These are phyloP conservation scores for Cyanocitta stelleri DNA, from an alignment of 2,113 vertebrate species.

Conservation along the genomic window DNA sequence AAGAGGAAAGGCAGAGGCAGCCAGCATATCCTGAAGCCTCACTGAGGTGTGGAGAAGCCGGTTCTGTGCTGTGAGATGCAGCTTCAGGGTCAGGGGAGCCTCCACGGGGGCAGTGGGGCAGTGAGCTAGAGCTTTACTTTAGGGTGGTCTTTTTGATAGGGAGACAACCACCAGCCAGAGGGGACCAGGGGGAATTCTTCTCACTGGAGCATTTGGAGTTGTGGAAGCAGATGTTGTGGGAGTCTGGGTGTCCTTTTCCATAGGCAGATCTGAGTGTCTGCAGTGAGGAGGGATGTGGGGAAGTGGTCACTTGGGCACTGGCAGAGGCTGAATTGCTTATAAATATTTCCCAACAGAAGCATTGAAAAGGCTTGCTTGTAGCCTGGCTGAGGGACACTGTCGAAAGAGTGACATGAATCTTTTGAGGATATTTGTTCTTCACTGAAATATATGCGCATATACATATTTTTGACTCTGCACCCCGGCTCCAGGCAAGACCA, in stretches of 20 bases:
- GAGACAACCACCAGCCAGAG: not conserved
- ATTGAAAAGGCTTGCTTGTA: not conserved
- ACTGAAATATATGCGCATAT: not conserved
- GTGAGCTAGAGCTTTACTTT: not conserved
- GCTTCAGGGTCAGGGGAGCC: not conserved
- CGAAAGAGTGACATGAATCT: not conserved
- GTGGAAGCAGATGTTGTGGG: not conserved
- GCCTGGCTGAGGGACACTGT: not conserved
- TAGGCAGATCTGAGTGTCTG: not conserved
- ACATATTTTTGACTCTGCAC: not conserved
- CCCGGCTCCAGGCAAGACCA: not conserved
- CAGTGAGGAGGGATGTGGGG: not conserved
- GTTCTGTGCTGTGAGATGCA: accelerated
- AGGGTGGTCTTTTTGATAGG: not conserved
- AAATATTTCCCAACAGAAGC: not conserved
- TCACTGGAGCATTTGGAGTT: accelerated
- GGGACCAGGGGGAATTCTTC: not conserved
- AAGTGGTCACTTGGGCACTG: not conserved
- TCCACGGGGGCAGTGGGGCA: accelerated
- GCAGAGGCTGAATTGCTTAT: not conserved
- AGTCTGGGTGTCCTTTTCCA: not conserved
- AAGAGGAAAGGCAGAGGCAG: not conserved
- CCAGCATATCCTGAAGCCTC: not conserved
- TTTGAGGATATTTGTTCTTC: not conserved
- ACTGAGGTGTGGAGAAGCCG: accelerated